Conservation (phyloP, 2,888 invertebrate species). For the Drosophila kuntzei region DNA sequence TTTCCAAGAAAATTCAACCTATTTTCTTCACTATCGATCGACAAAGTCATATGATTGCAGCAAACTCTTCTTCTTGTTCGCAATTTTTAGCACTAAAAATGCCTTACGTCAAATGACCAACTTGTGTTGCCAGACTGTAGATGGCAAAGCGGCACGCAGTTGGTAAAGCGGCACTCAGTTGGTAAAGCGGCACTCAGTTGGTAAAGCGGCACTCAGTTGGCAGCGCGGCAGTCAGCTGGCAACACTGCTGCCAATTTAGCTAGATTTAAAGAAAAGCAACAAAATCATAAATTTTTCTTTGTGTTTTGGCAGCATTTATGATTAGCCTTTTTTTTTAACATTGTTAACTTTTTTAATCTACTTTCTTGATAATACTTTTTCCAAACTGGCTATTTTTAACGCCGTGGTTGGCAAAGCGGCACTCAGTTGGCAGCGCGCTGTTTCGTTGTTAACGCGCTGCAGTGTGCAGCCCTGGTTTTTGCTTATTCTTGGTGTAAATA, state of each 20-base stretch:
- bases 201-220: neutral
- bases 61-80: slow-evolving; percentile 35
- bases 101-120: slow-evolving; percentile 49
- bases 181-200: slow-evolving; percentile 9
- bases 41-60: slow-evolving; percentile 74
- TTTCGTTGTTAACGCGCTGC: no score
- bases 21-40: slow-evolving; percentile 72
- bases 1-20: slow-evolving; percentile 54
- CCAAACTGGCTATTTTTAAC: no score
- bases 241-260: no score
- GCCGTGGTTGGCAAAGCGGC: slow-evolving; percentile 12
- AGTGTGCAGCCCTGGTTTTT: neutral
- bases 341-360: no score
- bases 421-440: neutral
- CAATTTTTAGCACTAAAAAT: slow-evolving; percentile 46
- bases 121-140: slow-evolving; percentile 36
- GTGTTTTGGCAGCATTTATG: no score
- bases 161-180: slow-evolving; percentile 6
- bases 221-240: neutral
- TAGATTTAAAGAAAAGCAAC: no score
- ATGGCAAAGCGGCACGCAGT: slow-evolving; percentile 5
- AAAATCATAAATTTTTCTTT: no score
- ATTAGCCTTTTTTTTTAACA: no score
- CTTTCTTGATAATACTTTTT: no score
- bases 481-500: neutral